Percentiles rank a stretch among this genome's conserved stretches.
Evolutionary conservation across 1,140 invertebrate genomes (phyloP).

Genomic region (Zaprionus vittiger): DNA sequence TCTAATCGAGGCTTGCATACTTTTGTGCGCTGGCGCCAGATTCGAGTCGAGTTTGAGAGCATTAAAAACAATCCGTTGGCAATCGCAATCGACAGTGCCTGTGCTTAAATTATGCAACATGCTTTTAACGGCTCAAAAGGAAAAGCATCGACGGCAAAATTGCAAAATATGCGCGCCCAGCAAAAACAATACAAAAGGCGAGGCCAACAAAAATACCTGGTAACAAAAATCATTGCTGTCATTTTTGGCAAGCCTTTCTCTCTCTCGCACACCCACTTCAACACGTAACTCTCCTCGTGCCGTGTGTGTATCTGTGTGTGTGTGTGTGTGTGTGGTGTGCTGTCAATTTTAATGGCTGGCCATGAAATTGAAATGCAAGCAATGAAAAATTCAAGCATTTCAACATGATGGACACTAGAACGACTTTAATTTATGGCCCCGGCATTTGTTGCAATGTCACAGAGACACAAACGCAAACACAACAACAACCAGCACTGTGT

Average conservation of each 20-base stretch:
- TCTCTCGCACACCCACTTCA: constrained; percentile 30
- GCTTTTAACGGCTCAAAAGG: constrained; percentile 65
- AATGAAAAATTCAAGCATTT: constrained; percentile 79
- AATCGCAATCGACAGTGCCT: constrained; percentile 23
- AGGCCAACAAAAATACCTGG: constrained; percentile 11
- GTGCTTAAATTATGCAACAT: constrained; percentile 77
- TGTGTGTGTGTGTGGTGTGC: constrained; percentile 32
- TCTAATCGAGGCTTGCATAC: constrained; percentile 45
- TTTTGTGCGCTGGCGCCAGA: constrained; percentile 27
- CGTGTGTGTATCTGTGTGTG: constrained; percentile 23
- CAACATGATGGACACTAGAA: constrained; percentile 77
- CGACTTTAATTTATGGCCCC: constrained; percentile 68
- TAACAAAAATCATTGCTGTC: constrained; percentile 25
- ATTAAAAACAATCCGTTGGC: constrained; percentile 62
- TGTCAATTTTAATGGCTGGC: constrained; percentile 78
- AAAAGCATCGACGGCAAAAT: constrained; percentile 33
- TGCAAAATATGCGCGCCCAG: constrained; percentile 40
- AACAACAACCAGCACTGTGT: constrained; percentile 18
- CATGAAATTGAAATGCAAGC: constrained; percentile 80
- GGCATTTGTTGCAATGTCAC: constrained; percentile 46
- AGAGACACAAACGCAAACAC: constrained; percentile 21
- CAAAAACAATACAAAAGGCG: constrained; percentile 19
- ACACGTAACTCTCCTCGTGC: constrained; percentile 32
- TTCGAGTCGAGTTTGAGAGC: constrained; percentile 31
- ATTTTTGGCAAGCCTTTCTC: constrained; percentile 45